Percentiles rank a stretch among this genome's conserved stretches.
phyloP scores from a whole-genome alignment of 2,797 vertebrate genomes.

The Sarcophilus harrisii region DNA sequence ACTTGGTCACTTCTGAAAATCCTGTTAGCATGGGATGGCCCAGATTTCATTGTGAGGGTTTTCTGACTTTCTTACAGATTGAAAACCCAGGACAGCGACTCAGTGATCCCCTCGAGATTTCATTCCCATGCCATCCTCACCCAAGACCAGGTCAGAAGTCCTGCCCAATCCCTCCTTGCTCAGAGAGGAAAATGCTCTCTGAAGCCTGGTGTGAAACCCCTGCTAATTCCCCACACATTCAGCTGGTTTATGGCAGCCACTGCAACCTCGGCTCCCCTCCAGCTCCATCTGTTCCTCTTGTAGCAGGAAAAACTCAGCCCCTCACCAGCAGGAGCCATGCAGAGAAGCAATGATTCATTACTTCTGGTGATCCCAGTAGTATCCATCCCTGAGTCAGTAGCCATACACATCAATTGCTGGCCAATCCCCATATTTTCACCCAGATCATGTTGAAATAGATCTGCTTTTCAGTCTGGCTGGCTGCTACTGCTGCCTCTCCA shows the following conservation, averaged over 20 bases:
- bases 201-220: conserved; percentile 24
- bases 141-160: not conserved
- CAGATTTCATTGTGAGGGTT: not conserved
- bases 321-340: not conserved
- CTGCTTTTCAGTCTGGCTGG: not conserved
- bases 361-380: not conserved
- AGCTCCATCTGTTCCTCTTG: conserved; percentile 55
- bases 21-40: not conserved
- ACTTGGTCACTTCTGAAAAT: not conserved
- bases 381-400: not conserved
- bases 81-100: not conserved
- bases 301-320: conserved; percentile 42
- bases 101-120: not conserved
- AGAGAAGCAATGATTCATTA: not conserved
- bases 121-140: not conserved
- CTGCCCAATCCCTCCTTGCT: not conserved
- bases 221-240: not conserved
- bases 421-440: not conserved
- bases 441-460: not conserved
- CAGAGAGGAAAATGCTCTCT: not conserved
- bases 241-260: conserved; percentile 38
- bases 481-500: not conserved
- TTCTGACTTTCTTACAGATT: not conserved
- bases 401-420: not conserved
- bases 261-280: conserved; percentile 64